Percentiles rank a stretch among this genome's conserved stretches.
These are phyloP conservation scores for Limnephilus auricula DNA, from an alignment of 2,888 invertebrate genomes.

Conservation along the genomic window DNA sequence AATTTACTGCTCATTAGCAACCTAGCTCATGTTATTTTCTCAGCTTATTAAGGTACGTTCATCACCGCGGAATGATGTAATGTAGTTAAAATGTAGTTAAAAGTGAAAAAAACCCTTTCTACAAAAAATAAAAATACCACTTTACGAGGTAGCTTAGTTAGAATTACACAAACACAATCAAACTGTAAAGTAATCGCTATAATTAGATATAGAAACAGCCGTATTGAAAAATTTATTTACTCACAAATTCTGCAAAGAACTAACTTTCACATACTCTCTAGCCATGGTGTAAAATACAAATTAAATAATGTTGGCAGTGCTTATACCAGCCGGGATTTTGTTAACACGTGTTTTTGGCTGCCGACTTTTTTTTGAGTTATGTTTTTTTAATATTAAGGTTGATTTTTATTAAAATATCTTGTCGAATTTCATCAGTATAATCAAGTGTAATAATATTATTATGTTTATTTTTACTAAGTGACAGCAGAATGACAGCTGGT, in stretches of 20 bases:
- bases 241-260: constrained; percentile 18
- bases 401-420: neutral
- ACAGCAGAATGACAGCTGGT: neutral
- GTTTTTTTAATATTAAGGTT: neutral
- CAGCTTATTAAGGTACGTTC: too few relatives aligned
- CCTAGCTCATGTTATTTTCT: too few relatives aligned
- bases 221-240: neutral
- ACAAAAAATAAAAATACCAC: too few relatives aligned
- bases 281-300: neutral
- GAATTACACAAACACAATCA: too few relatives aligned
- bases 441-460: neutral
- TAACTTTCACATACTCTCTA: neutral
- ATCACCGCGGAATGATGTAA: too few relatives aligned
- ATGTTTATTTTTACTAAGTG: neutral
- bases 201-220: neutral
- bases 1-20: too few relatives aligned
- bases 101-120: too few relatives aligned
- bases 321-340: neutral
- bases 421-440: neutral
- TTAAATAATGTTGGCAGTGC: neutral
- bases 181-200: neutral
- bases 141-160: too few relatives aligned
- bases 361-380: neutral
- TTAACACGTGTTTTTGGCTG: neutral
- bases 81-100: too few relatives aligned